phyloP scores from a whole-genome alignment of 2,113 vertebrate genomes.

The Callipepla californica region DNA sequence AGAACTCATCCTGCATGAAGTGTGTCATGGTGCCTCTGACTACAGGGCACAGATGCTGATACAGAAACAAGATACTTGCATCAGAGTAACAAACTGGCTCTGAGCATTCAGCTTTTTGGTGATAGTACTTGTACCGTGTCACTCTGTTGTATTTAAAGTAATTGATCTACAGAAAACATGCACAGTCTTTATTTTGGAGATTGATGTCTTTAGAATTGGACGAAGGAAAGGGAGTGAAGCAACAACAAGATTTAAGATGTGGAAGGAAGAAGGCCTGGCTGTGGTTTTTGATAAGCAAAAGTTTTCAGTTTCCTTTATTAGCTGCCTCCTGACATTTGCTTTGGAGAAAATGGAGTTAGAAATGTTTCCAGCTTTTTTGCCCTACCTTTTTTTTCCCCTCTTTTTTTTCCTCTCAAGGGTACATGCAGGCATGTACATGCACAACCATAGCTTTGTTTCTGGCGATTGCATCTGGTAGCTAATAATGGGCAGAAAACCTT shows the following conservation, averaged over 20 bases:
- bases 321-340: background rate
- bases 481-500: background rate
- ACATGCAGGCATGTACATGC: fast-evolving
- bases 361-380: background rate
- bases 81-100: background rate
- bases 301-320: background rate
- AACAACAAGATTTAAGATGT: background rate
- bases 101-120: background rate
- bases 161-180: background rate
- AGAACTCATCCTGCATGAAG: background rate
- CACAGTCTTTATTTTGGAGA: background rate
- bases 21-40: background rate
- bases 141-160: background rate
- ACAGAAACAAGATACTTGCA: background rate
- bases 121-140: background rate
- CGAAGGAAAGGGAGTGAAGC: background rate
- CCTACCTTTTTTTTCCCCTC: no score
- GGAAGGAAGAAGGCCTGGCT: background rate
- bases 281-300: background rate
- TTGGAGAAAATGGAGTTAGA: background rate
- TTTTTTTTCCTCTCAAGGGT: background rate
- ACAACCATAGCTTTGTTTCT: background rate
- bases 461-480: background rate
- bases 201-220: background rate
- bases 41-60: background rate